Evolutionary conservation across 2,113 vertebrate genomes (phyloP), one percentile per base, ranked within the genome.

Genomic region (Porphyrio hochstetteri): DNA sequence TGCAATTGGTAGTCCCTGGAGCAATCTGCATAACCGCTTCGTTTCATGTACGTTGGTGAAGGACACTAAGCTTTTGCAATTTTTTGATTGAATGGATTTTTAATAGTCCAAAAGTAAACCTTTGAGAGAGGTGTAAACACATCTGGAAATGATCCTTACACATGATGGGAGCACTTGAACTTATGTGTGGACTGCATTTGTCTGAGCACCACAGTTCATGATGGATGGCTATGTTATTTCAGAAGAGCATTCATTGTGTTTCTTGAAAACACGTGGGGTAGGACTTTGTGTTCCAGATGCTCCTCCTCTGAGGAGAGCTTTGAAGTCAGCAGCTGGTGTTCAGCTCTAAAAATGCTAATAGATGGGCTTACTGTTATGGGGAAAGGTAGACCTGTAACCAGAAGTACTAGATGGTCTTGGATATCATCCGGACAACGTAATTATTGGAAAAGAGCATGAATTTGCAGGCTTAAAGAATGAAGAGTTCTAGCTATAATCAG

Each of bases 211-310:
- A 42, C 59, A 42, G 1, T 31, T 59, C 46, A 61, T 84, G 36
- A 36, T 68, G 48, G 11, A 52, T 78, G 53, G 20, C 25, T 1
- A 1, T n/a, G 25, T 79, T 76, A 11, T 79, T 90, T 52, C 33
- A 23, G 48, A 67, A 64, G 17, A 12, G 5, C 12, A 19, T 25
- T 88, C 4, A 1, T 10, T 71, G 29, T n/a, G 29, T n/a, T 5
- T 72, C 35, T 71, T 0, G 0, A 56, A 64, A 20, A 11, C 0
- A 0, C 11, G 31, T 4, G 10, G 40, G 10, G 16, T 29, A 44
- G 28, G 29, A 33, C 13, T 67, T 52, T 55, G 14, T 53, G 40
- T 60, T 57, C 7, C 29, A 46, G 42, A 11, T 59, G 13, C 42
- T 44, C 9, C 48, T 44, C 9, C 16, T 23, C 25, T 50, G 42